phyloP scores from a whole-genome alignment of 2,888 invertebrate genomes.

The Balanococcus diminutus region DNA sequence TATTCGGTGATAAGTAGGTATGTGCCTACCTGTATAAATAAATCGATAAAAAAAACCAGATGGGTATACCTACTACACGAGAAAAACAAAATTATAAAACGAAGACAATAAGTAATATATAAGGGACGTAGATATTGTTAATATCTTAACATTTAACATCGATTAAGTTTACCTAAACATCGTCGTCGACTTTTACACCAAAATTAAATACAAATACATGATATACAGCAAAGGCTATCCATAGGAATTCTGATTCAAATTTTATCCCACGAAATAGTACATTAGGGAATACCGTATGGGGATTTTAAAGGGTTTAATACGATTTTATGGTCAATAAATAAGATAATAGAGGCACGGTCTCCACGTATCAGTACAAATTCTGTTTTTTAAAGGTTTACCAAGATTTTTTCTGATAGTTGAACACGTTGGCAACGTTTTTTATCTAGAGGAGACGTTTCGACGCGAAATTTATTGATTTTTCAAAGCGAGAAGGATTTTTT shows the following conservation, averaged over 20 bases:
- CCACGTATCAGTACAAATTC: neutral
- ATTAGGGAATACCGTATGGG: neutral
- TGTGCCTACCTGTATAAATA: too few relatives aligned
- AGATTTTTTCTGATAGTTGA: neutral
- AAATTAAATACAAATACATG: neutral
- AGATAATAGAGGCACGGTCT: constrained; percentile 8
- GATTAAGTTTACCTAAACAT: neutral
- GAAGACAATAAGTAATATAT: neutral
- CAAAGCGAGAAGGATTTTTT: neutral
- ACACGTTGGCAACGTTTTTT: neutral
- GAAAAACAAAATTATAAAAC: neutral
- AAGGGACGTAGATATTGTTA: neutral
- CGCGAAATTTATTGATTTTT: neutral
- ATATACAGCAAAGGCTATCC: neutral
- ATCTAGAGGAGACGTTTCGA: neutral
- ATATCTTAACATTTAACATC: neutral
- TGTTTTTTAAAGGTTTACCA: neutral
- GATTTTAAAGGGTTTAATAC: constrained; percentile 4
- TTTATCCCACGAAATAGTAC: neutral
- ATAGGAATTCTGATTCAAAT: neutral
- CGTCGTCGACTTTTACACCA: neutral
- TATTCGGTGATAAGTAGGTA: too few relatives aligned
- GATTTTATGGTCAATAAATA: constrained; percentile 26
- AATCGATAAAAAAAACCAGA: neutral
- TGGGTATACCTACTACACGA: neutral